Conservation (phyloP, 2,888 invertebrate species). For the Dicyrtoma fusca region DNA sequence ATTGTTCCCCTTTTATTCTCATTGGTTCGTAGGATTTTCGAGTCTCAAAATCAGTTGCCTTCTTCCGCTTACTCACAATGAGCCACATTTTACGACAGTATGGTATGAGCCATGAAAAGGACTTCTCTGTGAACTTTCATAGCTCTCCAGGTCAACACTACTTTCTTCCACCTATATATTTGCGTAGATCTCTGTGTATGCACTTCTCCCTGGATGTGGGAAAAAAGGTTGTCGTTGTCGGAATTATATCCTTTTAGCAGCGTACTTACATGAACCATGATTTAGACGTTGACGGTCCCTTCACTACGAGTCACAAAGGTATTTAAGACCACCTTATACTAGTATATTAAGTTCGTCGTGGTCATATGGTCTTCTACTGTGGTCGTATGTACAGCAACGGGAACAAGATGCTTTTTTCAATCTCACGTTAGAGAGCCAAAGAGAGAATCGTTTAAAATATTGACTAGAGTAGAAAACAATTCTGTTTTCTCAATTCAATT, state of each 20-base stretch:
- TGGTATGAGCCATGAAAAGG: constrained; percentile 29
- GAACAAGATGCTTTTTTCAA: constrained; percentile 6
- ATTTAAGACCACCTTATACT: constrained; percentile 16
- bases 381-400: not conserved
- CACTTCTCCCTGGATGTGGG: no score
- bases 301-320: constrained; percentile 4
- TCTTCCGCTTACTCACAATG: constrained; percentile 23
- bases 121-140: not conserved
- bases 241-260: no score
- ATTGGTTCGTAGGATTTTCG: constrained; percentile 26
- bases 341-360: constrained; percentile 12
- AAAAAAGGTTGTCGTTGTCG: no score
- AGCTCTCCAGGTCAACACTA: not conserved
- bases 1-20: constrained; percentile 32
- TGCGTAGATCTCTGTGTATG: not conserved
- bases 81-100: constrained; percentile 33
- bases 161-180: not conserved
- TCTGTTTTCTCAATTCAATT: constrained; percentile 10
- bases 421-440: not conserved
- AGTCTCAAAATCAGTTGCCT: constrained; percentile 32
- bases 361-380: no score
- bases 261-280: constrained; percentile 1
- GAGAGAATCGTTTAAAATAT: constrained; percentile 2
- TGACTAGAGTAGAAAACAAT: constrained; percentile 15
- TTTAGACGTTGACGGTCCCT: not conserved